Conservation (phyloP, 2,888 invertebrate genomes). For the Rhopalosiphum nymphaeae region DNA sequence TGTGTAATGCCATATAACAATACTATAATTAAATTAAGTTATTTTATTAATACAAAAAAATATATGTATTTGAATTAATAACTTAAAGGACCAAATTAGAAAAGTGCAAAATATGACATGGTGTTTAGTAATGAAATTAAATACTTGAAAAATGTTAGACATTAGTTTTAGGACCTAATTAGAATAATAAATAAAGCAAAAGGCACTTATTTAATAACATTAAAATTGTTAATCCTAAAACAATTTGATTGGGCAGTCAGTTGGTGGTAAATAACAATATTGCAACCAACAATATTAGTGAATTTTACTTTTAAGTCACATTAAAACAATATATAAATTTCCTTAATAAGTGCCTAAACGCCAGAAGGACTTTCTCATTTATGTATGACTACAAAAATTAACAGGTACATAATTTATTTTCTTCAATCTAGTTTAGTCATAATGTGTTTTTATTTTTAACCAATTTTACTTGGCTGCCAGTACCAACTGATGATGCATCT, state of each 20-base stretch:
- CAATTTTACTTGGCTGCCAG: slow-evolving; percentile 78
- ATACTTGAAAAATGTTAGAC: slow-evolving; percentile 35
- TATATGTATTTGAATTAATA: slow-evolving; percentile 25
- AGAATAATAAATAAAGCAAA: slow-evolving; percentile 49
- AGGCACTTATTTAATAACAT: slow-evolving; percentile 49
- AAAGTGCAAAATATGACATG: slow-evolving; percentile 59
- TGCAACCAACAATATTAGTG: background rate
- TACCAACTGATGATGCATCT: slow-evolving; percentile 76
- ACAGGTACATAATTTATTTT: slow-evolving; percentile 54
- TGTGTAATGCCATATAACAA: slow-evolving; percentile 21
- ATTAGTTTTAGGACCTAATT: slow-evolving; percentile 8
- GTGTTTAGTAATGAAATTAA: slow-evolving; percentile 49
- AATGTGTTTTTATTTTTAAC: slow-evolving; percentile 71
- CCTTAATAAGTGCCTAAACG: slow-evolving; percentile 43
- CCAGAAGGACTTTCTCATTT: slow-evolving; percentile 31
- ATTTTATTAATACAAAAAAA: slow-evolving; percentile 33
- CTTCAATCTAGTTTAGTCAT: slow-evolving; percentile 47
- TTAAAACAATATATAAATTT: slow-evolving; percentile 23
- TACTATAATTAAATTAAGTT: slow-evolving; percentile 41
- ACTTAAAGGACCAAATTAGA: slow-evolving; percentile 7
- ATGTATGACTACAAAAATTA: slow-evolving; percentile 44
- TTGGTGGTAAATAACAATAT: background rate
- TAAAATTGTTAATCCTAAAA: slow-evolving; percentile 32
- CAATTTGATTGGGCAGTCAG: slow-evolving; percentile 19
- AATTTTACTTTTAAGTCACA: slow-evolving; percentile 7